Evolutionary conservation across 37 sponge, comb jelly and placozoan species (phyloP).

Genomic region (Aphrocallistes beatrix): DNA sequence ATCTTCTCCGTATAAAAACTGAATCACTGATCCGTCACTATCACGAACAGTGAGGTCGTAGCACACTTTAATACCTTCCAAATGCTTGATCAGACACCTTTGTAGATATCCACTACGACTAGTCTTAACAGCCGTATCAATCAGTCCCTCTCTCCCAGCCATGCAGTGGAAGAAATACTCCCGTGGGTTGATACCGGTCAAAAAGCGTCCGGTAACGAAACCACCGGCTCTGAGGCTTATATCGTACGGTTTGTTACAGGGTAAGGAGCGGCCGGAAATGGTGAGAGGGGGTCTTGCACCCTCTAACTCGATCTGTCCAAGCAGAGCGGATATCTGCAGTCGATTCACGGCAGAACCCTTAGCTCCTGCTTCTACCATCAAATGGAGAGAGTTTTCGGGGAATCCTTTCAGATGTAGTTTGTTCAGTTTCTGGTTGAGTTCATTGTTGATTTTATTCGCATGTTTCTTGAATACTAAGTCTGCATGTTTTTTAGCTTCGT

Average conservation of each 20-base stretch:
- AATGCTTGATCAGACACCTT: constrained; percentile 91
- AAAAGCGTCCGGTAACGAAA: constrained; percentile 76
- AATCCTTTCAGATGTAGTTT: constrained; percentile 44
- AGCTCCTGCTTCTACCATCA: constrained; percentile 91
- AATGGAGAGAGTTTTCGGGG: constrained; percentile 73
- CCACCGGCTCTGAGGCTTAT: constrained; percentile 75
- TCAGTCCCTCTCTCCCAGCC: constrained; percentile 97
- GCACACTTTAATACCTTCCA: constrained; percentile 69
- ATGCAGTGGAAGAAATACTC: constrained; percentile 96
- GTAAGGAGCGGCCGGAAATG: constrained; percentile 82
- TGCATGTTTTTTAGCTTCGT: neutral
- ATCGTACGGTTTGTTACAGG: constrained; percentile 81
- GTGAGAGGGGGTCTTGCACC: constrained; percentile 92
- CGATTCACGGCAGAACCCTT: constrained; percentile 92
- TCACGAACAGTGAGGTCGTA: constrained; percentile 94
- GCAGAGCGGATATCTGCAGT: constrained; percentile 90
- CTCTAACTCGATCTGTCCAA: constrained; percentile 98
- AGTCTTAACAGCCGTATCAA: constrained; percentile 98
- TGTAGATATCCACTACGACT: constrained; percentile 97
- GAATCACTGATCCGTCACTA: constrained; percentile 87
- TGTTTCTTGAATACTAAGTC: neutral
- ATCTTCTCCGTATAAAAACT: constrained; percentile 94
- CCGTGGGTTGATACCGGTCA: constrained; percentile 91
- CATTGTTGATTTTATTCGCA: neutral
- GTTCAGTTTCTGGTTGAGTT: neutral